Percentiles rank a stretch among this genome's conserved stretches.
These are phyloP conservation scores for Ceratina australensis DNA, from an alignment of 1,140 invertebrate species.

Conservation along the genomic window DNA sequence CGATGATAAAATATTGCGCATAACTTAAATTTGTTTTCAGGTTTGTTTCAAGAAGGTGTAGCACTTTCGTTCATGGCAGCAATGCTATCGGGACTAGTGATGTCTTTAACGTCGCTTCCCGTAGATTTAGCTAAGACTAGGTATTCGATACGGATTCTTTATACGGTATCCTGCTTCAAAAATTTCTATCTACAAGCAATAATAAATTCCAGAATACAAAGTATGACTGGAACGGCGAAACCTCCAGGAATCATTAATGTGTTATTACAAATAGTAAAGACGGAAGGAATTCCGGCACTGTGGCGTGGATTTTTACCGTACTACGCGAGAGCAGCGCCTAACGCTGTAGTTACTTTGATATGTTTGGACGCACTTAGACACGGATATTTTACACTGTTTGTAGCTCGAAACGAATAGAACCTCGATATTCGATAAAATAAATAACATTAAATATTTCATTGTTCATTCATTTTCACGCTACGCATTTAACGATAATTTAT, in stretches of 20 bases:
- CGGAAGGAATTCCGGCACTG: slow-evolving; percentile 94
- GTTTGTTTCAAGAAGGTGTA: slow-evolving; percentile 84
- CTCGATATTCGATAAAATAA: neutral
- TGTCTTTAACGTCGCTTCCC: slow-evolving; percentile 96
- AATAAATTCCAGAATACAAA: slow-evolving; percentile 90
- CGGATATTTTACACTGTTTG: neutral
- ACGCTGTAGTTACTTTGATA: slow-evolving; percentile 98
- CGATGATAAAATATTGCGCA: too few species aligned
- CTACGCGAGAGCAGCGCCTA: slow-evolving; percentile 94
- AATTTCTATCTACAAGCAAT: neutral
- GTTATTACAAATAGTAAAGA: slow-evolving; percentile 86
- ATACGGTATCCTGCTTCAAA: neutral
- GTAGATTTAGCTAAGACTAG: slow-evolving; percentile 98
- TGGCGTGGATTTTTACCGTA: slow-evolving; percentile 99
- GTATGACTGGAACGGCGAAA: slow-evolving; percentile 92
- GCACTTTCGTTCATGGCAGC: slow-evolving; percentile 93
- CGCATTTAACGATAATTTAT: too few species aligned
- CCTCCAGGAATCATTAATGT: slow-evolving; percentile 93
- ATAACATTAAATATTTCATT: neutral
- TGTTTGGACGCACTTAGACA: slow-evolving; percentile 85
- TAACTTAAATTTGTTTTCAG: slow-evolving; percentile 29
- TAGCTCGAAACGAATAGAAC: neutral
- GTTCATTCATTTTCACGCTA: too few species aligned
- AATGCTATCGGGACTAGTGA: slow-evolving; percentile 96
- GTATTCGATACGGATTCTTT: slow-evolving; percentile 71